Conservation (phyloP, 2,113 vertebrate genomes). For the Rousettus leschenaultii region DNA sequence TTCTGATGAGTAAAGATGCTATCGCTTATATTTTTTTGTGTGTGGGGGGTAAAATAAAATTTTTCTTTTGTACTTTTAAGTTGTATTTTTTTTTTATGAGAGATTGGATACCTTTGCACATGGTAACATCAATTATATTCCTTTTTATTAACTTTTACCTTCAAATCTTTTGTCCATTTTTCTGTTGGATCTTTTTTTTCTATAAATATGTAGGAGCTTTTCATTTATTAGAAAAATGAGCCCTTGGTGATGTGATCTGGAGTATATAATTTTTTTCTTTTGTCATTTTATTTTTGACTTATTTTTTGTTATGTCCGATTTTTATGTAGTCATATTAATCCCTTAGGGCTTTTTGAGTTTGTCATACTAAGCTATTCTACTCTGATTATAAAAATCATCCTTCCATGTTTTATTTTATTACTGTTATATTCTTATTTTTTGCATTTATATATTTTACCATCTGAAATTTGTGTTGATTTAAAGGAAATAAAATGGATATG, state of each 20-base stretch:
- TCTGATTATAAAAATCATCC: neutral
- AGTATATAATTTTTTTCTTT: neutral
- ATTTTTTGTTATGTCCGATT: neutral
- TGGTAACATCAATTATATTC: neutral
- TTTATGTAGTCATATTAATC: neutral
- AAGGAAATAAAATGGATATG: neutral
- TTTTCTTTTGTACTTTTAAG: neutral
- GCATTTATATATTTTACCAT: neutral
- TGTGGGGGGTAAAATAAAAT: neutral
- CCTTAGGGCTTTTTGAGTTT: neutral
- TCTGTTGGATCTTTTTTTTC: neutral
- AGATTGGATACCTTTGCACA: neutral
- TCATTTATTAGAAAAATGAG: neutral
- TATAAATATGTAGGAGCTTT: neutral
- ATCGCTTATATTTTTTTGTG: neutral
- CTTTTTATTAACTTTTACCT: neutral
- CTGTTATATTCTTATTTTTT: neutral
- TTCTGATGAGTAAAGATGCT: neutral
- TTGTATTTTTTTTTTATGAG: neutral
- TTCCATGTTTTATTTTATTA: neutral
- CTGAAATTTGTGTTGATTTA: neutral
- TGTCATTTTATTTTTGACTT: neutral
- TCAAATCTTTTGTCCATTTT: neutral
- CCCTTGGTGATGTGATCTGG: neutral
- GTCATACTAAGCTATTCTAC: neutral